These are phyloP conservation scores for Trididemnum clinides DNA, from an alignment of 23 tunicate species.

Conservation along the genomic window DNA sequence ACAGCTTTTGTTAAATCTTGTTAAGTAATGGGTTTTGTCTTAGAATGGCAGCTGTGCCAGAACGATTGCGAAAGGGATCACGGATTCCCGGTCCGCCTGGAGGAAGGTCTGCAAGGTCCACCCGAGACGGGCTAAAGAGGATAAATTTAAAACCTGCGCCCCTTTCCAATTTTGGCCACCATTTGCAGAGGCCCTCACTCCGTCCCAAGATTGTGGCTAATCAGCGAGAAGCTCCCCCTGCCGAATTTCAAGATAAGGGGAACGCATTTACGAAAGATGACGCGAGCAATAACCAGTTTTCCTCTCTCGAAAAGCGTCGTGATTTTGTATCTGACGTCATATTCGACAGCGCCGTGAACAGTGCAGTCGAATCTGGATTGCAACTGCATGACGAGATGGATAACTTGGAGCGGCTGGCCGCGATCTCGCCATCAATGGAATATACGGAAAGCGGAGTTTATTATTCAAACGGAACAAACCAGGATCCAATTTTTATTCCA, in stretches of 20 bases:
- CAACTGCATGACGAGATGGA: not conserved
- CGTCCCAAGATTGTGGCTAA: no score
- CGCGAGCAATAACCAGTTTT: no score
- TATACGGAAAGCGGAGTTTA: not conserved
- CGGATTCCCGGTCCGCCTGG: conserved; percentile 17
- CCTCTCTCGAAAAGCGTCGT: not conserved
- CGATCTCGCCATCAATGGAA: not conserved
- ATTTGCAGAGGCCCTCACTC: no score
- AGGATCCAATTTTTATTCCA: conserved; percentile 1
- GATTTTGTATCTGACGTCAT: not conserved
- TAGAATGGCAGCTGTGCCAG: not conserved
- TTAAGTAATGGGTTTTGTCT: not conserved
- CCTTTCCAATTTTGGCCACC: not conserved
- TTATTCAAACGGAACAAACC: not conserved
- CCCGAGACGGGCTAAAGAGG: not conserved
- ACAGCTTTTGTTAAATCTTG: no score
- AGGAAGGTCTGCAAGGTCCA: not conserved
- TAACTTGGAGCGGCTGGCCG: not conserved
- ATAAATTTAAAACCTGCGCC: not conserved
- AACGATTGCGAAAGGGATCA: not conserved
- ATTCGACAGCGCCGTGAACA: not conserved
- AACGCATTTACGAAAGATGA: not conserved
- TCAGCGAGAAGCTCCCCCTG: no score
- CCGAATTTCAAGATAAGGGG: no score
- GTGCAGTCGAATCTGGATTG: not conserved